Evolutionary conservation across 2,888 invertebrate species (phyloP), one percentile per base, ranked within the genome.

Genomic region (Monoplex corrugatus): DNA sequence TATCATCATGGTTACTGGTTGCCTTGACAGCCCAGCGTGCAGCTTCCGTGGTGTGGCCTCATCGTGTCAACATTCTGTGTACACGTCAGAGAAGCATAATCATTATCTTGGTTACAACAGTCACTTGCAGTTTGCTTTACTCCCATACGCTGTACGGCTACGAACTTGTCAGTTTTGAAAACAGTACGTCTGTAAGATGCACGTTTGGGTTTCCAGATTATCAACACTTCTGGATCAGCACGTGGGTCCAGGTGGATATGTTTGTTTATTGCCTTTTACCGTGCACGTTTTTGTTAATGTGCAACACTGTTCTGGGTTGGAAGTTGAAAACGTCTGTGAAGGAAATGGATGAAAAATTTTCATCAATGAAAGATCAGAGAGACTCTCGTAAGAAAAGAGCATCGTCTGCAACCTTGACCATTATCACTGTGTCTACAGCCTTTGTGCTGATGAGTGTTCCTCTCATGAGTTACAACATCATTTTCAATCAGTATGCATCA

Each of bases 1-100:
- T 93, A 68, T 94, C 94, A 0, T 92, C 93, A 0, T 95, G 95
- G 95, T 92, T 94, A 28, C 91, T 95, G 35, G 93, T 93, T 19
- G 92, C 92, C 8, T 92, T 95, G 38, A 94, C 94, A 0, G 43
- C 94, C 50, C 94, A 94, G 82, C 82, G 94, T n/a, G 92, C 93
- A 0, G 91, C 93, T 10, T 92, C 93, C 0, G 92, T 93, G 5
- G 94, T 93, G 90, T 89, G 93, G 85, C 94, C 94, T 3, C 92
- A 93, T 86, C 90, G 87, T 0, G 93, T 93, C 16, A 93, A 90
- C 89, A 68, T 89, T 0, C 86, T 91, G 38, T 94, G 93, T 72
- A 93, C 92, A 8, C 91, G 90, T 32, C 87, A 87, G 23, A 89
- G 89, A 23, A 92, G 93, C 0, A 72, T 88, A 0, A 40, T 86